phyloP scores from a whole-genome alignment of 2,888 invertebrate species.

The Tetheella fluctuosa region DNA sequence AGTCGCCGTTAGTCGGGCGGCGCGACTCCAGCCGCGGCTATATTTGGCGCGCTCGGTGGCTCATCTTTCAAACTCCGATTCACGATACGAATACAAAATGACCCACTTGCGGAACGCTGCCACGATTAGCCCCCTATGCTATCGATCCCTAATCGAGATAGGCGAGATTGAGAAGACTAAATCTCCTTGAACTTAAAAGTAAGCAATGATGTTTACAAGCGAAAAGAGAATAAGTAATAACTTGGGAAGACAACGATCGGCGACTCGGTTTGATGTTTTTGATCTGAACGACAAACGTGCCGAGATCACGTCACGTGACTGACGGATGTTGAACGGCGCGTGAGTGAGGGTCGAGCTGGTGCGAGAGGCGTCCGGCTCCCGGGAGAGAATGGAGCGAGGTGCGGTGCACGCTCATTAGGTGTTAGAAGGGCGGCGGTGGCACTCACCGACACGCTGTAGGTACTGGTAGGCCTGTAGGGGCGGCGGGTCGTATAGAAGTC shows the following conservation, averaged over 20 bases:
- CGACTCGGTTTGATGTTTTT: constrained; percentile 31
- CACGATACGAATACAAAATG: constrained; percentile 68
- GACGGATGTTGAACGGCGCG: constrained; percentile 48
- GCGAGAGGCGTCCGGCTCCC: constrained; percentile 80
- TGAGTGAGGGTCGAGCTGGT: constrained; percentile 72
- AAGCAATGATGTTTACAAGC: constrained; percentile 77
- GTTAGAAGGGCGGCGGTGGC: constrained; percentile 55
- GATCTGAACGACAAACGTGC: constrained; percentile 21
- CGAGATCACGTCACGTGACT: constrained; percentile 20
- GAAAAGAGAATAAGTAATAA: constrained; percentile 47
- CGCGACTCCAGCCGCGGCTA: constrained; percentile 82
- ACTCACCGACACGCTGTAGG: constrained; percentile 90
- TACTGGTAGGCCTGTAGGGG: constrained; percentile 90
- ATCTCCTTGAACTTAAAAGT: constrained; percentile 48
- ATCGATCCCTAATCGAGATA: constrained; percentile 32
- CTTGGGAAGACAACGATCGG: constrained; percentile 49
- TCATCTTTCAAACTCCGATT: constrained; percentile 72
- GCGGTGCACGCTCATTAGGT: constrained; percentile 60
- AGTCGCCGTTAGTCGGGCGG: constrained; percentile 81
- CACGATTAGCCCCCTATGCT: constrained; percentile 41
- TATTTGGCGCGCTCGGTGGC: constrained; percentile 83
- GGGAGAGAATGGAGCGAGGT: constrained; percentile 73
- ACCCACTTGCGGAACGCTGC: constrained; percentile 72
- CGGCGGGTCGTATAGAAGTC: constrained; percentile 96
- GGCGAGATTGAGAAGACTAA: constrained; percentile 27